Percentiles rank a stretch among this genome's conserved stretches.
Conservation (phyloP, 2,797 vertebrate genomes). For the Phaenicophaeus curvirostris region DNA sequence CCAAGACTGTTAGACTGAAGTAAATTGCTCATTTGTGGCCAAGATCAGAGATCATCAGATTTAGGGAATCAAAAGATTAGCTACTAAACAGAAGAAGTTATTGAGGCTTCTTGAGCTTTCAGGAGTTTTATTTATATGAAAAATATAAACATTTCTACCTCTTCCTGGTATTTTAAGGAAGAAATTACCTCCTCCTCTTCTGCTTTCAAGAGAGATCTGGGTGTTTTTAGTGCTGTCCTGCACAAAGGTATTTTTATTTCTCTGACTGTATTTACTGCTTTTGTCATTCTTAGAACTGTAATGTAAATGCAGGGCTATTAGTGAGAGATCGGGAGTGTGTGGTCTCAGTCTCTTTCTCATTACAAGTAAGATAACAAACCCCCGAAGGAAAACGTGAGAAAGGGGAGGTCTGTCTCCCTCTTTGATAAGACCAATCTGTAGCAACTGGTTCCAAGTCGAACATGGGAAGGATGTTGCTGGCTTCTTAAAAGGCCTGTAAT, state of each 20-base stretch:
- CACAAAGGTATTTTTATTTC: background rate
- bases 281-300: background rate
- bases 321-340: background rate
- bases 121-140: background rate
- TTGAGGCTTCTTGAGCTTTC: background rate
- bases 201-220: background rate
- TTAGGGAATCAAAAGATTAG: background rate
- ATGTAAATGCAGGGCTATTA: background rate
- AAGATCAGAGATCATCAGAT: background rate
- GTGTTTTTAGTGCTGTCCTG: background rate
- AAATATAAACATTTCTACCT: background rate
- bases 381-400: background rate
- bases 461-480: background rate
- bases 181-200: background rate
- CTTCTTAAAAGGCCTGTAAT: background rate
- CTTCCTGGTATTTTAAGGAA: background rate
- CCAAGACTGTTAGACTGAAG: background rate
- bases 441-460: background rate
- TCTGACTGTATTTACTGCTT: background rate
- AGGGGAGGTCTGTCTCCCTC: background rate
- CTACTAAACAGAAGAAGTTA: background rate
- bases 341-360: background rate
- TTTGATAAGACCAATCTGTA: background rate
- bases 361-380: background rate
- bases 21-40: background rate